These are phyloP conservation scores for Paracanthobrama guichenoti DNA, from an alignment of 2,113 vertebrate species.

Conservation along the genomic window DNA sequence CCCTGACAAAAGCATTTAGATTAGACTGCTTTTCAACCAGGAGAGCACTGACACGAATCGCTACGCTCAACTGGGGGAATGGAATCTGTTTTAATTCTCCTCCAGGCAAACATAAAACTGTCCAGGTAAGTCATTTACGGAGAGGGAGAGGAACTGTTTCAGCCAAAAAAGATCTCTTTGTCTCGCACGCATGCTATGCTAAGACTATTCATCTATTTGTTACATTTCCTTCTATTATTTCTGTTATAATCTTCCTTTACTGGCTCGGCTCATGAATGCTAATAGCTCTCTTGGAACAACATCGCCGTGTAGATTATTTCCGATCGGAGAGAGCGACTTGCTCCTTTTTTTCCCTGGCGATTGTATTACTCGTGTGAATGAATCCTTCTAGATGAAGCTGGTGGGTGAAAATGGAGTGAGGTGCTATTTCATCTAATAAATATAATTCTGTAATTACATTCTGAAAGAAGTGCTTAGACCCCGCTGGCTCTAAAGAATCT, in stretches of 20 bases:
- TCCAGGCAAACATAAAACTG: conserved; percentile 80
- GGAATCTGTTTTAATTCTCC: conserved; percentile 79
- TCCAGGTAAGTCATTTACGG: conserved; percentile 78
- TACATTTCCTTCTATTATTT: conserved; percentile 83
- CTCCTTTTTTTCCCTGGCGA: conserved; percentile 60
- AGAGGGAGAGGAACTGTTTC: conserved; percentile 66
- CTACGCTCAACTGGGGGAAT: conserved; percentile 71
- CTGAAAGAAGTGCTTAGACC: conserved; percentile 57
- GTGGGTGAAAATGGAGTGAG: conserved; percentile 62
- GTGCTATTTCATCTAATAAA: conserved; percentile 65
- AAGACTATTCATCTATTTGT: conserved; percentile 77
- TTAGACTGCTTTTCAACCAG: conserved; percentile 75
- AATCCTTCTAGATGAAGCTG: conserved; percentile 66
- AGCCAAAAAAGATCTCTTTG: conserved; percentile 26
- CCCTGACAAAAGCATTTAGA: conserved; percentile 83
- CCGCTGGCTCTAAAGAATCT: conserved; percentile 54
- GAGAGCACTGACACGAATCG: conserved; percentile 72
- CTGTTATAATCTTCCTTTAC: conserved; percentile 85
- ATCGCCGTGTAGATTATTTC: conserved; percentile 81
- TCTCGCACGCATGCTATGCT: conserved; percentile 54
- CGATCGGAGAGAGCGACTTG: conserved; percentile 75
- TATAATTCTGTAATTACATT: conserved; percentile 68
- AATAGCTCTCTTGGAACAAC: conserved; percentile 85
- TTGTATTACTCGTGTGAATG: conserved; percentile 76
- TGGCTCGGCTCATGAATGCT: conserved; percentile 85